Evolutionary conservation across 2,888 invertebrate species (phyloP).

Genomic region (Pimpla rufipes): DNA sequence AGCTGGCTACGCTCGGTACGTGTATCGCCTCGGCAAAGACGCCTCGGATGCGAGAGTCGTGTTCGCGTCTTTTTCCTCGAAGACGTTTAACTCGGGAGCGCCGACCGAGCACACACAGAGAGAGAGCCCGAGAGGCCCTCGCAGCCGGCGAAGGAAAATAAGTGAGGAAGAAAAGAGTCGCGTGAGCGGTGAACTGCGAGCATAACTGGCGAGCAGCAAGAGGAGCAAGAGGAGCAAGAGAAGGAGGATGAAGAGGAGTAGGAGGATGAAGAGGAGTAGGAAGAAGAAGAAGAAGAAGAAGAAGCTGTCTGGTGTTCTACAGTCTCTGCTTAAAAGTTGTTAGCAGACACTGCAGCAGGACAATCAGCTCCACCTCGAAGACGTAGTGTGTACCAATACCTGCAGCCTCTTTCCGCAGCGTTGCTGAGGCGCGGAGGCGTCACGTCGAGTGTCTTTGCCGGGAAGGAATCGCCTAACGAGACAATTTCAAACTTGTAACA

Average conservation of each 20-base stretch:
- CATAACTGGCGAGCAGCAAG: not conserved
- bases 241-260: not conserved
- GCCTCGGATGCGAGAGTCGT: slow-evolving; percentile 29
- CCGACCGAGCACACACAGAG: slow-evolving; percentile 4
- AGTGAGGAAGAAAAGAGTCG: slow-evolving; percentile 1
- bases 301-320: not conserved
- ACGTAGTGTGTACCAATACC: slow-evolving; percentile 27
- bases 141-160: not conserved
- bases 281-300: not conserved
- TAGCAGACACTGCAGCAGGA: slow-evolving; percentile 20
- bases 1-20: slow-evolving; percentile 14
- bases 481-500: slow-evolving; percentile 63
- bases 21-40: slow-evolving; percentile 51
- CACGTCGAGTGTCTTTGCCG: slow-evolving; percentile 30
- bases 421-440: slow-evolving; percentile 9
- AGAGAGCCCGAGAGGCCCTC: not conserved
- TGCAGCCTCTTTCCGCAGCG: not conserved
- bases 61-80: slow-evolving; percentile 6
- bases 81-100: slow-evolving; percentile 5
- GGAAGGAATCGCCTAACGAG: slow-evolving; percentile 31
- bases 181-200: not conserved
- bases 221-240: not conserved
- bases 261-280: not conserved
- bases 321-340: slow-evolving; percentile 5
- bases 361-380: slow-evolving; percentile 33